Percentiles rank a stretch among this genome's conserved stretches.
Conservation (phyloP, 2,797 vertebrate genomes). For the Onychomys arenicola region DNA sequence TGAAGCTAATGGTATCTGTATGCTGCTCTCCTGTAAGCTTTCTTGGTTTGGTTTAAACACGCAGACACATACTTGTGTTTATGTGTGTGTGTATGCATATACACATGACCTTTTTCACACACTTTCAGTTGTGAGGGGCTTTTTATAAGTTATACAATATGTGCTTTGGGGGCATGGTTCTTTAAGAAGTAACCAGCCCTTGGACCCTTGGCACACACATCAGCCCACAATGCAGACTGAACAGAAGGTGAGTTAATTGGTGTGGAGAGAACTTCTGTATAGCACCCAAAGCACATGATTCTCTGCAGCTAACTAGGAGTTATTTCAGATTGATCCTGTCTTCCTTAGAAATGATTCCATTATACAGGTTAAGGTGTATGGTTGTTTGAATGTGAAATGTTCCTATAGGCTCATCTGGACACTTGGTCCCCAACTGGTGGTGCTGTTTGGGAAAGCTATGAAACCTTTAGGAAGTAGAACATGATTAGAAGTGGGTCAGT, state of each 20-base stretch:
- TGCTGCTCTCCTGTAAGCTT: background rate
- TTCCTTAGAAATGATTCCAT: background rate
- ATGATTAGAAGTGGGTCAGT: background rate
- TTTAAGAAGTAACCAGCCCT: background rate
- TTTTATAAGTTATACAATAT: background rate
- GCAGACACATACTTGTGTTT: background rate
- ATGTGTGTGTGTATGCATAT: fast-evolving
- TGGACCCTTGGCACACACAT: background rate
- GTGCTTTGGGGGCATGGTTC: background rate
- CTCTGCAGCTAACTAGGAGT: background rate
- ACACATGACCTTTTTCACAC: background rate
- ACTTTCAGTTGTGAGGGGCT: background rate
- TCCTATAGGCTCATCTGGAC: background rate
- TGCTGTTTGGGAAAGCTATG: background rate
- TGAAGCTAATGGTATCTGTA: background rate
- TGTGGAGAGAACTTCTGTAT: background rate
- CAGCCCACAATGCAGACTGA: background rate
- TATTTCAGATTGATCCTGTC: background rate
- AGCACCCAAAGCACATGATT: background rate
- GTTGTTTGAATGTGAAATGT: background rate
- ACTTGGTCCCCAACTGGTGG: background rate
- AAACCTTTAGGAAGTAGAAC: background rate
- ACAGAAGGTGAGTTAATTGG: background rate
- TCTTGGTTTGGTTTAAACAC: background rate
- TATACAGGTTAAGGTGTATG: background rate